A percentile compares a stretch with the other conserved stretches of the same genome.
phyloP scores from a whole-genome alignment of 2,888 invertebrate species.

The Pterobdella sp. region DNA sequence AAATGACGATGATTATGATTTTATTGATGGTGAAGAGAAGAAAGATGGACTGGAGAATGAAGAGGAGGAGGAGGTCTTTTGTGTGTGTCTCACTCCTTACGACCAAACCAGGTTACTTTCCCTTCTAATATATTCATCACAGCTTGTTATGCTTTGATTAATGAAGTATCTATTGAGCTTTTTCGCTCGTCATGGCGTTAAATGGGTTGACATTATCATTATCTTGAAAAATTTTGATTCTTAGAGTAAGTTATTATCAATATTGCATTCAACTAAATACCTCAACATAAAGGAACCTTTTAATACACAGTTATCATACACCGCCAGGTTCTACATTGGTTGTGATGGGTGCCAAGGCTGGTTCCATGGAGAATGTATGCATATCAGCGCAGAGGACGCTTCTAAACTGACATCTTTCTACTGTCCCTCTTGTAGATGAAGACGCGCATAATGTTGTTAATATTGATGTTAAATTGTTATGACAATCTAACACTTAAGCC shows the following conservation, averaged over 20 bases:
- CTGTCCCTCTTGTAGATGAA: conserved; percentile 17
- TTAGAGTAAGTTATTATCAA: too few species aligned
- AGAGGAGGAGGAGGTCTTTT: conserved; percentile 60
- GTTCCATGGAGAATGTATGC: conserved; percentile 96
- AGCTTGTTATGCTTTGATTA: too few species aligned
- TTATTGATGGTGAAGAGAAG: neutral
- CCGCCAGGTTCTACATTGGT: conserved; percentile 79
- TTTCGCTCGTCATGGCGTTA: too few species aligned
- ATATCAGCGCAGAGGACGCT: conserved; percentile 78
- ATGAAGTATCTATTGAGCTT: too few species aligned
- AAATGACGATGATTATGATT: neutral
- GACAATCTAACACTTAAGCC: too few species aligned
- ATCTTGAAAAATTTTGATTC: too few species aligned
- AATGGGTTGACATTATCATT: too few species aligned
- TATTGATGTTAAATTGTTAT: neutral
- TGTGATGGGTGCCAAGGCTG: conserved; percentile 95
- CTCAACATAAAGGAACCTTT: too few species aligned
- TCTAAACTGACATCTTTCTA: conserved; percentile 17
- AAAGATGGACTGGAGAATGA: neutral
- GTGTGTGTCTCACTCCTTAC: conserved; percentile 86
- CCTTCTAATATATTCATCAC: too few species aligned
- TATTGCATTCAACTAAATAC: too few species aligned
- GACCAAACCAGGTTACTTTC: conserved; percentile 91
- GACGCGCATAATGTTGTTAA: neutral
- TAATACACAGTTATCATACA: too few species aligned